A percentile compares a stretch with the other conserved stretches of the same genome.
Conservation (phyloP, 2,888 invertebrate genomes). For the Xylophagus ater region DNA sequence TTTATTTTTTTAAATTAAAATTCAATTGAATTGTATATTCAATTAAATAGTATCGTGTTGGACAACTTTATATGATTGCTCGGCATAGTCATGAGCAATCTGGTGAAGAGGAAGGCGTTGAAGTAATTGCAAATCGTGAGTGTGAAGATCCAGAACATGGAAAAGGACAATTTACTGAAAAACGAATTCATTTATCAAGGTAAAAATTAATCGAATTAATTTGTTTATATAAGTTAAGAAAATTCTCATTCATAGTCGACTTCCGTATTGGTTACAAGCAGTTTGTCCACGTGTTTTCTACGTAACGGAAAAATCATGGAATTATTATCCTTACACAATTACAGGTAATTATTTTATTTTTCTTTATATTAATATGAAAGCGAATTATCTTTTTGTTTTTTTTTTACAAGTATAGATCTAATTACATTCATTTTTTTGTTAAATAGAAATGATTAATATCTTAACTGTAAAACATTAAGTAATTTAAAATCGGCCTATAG, state of each 20-base stretch:
- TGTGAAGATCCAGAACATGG: slow-evolving; percentile 71
- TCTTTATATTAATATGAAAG: no score
- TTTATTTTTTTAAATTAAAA: no score
- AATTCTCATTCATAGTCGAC: slow-evolving; percentile 47
- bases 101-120: slow-evolving; percentile 80
- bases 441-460: no score
- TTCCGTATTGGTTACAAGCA: slow-evolving; percentile 83
- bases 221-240: slow-evolving; percentile 4
- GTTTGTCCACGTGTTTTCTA: slow-evolving; percentile 84
- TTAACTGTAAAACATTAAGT: no score
- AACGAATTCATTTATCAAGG: slow-evolving; percentile 82
- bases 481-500: no score
- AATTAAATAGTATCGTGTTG: slow-evolving; percentile 81
- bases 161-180: slow-evolving; percentile 80
- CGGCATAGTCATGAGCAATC: slow-evolving; percentile 87
- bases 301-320: slow-evolving; percentile 89
- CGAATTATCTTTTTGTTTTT: no score
- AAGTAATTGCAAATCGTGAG: slow-evolving; percentile 73
- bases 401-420: no score
- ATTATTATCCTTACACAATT: slow-evolving; percentile 83
- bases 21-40: no score
- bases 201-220: slow-evolving; percentile 28
- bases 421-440: no score
- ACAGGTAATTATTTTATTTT: slow-evolving; percentile 60
- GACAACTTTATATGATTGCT: slow-evolving; percentile 91